phyloP scores from a whole-genome alignment of 2,888 invertebrate genomes.

The Luperina nickerlii region DNA sequence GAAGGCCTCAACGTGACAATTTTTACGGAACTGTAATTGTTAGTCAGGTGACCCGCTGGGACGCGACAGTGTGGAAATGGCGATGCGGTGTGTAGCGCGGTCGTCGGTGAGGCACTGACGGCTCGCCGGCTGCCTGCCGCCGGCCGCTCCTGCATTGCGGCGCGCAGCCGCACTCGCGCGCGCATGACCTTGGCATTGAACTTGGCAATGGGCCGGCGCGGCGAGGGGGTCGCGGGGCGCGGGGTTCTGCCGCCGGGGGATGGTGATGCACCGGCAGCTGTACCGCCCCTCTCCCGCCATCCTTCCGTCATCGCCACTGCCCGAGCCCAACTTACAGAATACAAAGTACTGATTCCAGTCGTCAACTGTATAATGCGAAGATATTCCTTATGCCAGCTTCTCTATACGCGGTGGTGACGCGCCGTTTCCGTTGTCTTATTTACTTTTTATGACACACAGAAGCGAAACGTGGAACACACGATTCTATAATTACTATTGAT shows the following conservation, averaged over 20 bases:
- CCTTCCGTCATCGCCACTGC: constrained; percentile 78
- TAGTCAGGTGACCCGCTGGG: constrained; percentile 75
- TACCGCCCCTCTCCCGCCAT: constrained; percentile 84
- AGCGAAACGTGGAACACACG: constrained; percentile 43
- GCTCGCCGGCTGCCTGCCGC: constrained; percentile 81
- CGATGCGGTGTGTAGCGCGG: constrained; percentile 83
- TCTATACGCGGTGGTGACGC: constrained; percentile 46
- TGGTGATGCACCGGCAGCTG: constrained; percentile 87
- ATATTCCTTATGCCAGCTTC: constrained; percentile 41
- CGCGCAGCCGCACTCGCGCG: constrained; percentile 92
- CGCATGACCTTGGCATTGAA: constrained; percentile 95
- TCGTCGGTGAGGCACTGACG: constrained; percentile 87
- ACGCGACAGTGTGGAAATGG: constrained; percentile 71
- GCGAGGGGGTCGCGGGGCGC: constrained; percentile 66
- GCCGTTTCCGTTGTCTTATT: constrained; percentile 49
- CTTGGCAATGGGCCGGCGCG: constrained; percentile 92
- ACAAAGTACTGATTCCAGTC: constrained; percentile 63
- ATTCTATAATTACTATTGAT: constrained; percentile 50
- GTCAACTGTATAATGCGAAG: constrained; percentile 41
- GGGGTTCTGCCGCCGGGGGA: constrained; percentile 70
- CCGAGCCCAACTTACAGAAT: constrained; percentile 69
- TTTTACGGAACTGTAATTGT: constrained; percentile 71
- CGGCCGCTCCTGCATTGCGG: constrained; percentile 92
- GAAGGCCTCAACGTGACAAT: constrained; percentile 49
- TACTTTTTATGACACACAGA: constrained; percentile 48